Conservation (phyloP, 2,888 invertebrate species). For the Trichogramma evanescens region DNA sequence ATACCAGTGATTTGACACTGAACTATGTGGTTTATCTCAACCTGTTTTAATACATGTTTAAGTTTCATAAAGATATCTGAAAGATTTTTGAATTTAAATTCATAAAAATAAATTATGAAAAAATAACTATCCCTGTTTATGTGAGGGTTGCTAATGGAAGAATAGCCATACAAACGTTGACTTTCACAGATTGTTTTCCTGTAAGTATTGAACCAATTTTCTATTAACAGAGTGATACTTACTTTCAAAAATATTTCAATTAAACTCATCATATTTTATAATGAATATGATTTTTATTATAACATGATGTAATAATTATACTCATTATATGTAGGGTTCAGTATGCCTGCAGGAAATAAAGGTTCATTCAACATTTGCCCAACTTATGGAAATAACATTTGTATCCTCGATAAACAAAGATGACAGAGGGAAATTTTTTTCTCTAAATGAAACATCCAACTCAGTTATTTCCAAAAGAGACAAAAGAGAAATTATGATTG, state of each 20-base stretch:
- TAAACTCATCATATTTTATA: no score
- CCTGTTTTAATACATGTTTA: no score
- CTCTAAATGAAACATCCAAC: constrained; percentile 36
- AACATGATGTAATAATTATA: no score
- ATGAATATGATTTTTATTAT: no score
- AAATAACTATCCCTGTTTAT: constrained; percentile 63
- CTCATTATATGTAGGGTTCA: constrained; percentile 66
- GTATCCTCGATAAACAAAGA: constrained; percentile 54
- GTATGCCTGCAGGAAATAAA: constrained; percentile 69
- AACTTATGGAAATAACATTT: constrained; percentile 69
- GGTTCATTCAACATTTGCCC: constrained; percentile 73
- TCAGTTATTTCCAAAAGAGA: constrained; percentile 44
- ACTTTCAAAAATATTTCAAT: no score
- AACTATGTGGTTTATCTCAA: no score
- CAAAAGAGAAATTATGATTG: constrained; percentile 58
- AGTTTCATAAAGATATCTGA: no score
- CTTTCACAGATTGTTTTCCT: constrained; percentile 74
- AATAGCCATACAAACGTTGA: constrained; percentile 54
- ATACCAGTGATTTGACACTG: no score
- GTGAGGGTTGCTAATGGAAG: constrained; percentile 71
- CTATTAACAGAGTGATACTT: not conserved
- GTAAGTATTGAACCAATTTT: constrained; percentile 56
- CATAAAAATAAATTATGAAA: constrained; percentile 66
- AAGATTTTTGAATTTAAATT: no score
- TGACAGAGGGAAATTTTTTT: constrained; percentile 41